A percentile compares a stretch with the other conserved stretches of the same genome.
phyloP scores from a whole-genome alignment of 2,113 vertebrate species.

The Phyllostomus hastatus region DNA sequence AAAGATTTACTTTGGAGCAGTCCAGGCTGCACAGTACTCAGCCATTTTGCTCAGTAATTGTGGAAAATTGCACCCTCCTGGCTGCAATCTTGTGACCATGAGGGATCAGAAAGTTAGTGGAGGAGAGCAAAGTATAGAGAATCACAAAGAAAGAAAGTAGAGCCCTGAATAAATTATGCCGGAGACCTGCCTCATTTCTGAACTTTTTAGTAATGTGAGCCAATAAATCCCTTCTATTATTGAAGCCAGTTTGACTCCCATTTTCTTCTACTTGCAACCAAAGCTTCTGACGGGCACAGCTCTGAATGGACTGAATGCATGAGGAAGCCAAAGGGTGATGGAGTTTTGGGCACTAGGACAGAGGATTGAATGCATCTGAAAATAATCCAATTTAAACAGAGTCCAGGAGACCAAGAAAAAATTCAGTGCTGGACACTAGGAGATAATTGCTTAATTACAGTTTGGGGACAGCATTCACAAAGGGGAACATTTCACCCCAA shows the following conservation, averaged over 20 bases:
- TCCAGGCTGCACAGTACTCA: neutral
- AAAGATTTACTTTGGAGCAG: neutral
- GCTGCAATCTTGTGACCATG: neutral
- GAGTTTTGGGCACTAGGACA: neutral
- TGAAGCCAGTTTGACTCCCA: neutral
- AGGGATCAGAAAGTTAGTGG: neutral
- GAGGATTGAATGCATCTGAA: slow-evolving; percentile 5
- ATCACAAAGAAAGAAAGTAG: neutral
- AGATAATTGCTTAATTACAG: slow-evolving; percentile 62
- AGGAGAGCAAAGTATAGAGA: neutral
- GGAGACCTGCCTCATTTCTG: neutral
- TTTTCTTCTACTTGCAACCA: neutral
- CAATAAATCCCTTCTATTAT: neutral
- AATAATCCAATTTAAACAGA: slow-evolving; percentile 43
- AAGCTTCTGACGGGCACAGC: neutral
- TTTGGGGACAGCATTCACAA: neutral
- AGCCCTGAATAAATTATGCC: neutral
- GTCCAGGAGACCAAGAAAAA: slow-evolving; percentile 22
- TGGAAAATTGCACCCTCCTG: neutral
- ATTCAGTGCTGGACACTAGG: neutral
- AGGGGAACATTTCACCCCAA: neutral
- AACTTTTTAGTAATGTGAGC: neutral
- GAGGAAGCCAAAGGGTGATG: slow-evolving; percentile 11
- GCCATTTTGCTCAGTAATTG: neutral
- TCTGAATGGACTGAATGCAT: neutral